Conservation (phyloP, 1,140 invertebrate genomes). For the Cylas formicarius region DNA sequence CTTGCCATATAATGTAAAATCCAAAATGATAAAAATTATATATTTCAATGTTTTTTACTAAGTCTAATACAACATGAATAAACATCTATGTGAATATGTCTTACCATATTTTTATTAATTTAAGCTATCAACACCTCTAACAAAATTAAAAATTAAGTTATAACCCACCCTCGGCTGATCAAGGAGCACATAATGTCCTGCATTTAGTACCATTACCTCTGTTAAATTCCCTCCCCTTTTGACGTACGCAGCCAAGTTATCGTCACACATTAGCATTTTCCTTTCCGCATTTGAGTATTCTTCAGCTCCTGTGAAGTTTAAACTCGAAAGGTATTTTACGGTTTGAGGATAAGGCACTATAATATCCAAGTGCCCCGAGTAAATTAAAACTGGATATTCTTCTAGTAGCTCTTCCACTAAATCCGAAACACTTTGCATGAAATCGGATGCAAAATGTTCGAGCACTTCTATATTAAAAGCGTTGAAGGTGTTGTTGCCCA, state of each 20-base stretch:
- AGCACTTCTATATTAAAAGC: conserved; percentile 48
- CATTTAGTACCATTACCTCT: conserved; percentile 64
- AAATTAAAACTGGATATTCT: conserved; percentile 61
- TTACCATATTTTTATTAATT: too few species aligned
- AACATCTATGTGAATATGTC: too few species aligned
- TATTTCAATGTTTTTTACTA: too few species aligned
- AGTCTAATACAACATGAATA: too few species aligned
- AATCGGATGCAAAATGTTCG: conserved; percentile 61
- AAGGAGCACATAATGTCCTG: conserved; percentile 70
- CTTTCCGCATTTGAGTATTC: conserved; percentile 55
- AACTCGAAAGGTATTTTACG: conserved; percentile 56
- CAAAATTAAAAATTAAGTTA: conserved; percentile 68
- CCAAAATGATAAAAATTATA: too few species aligned
- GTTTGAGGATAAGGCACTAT: conserved; percentile 74
- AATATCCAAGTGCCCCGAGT: conserved; percentile 78
- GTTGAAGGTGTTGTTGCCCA: conserved; percentile 47
- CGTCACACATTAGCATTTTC: conserved; percentile 55
- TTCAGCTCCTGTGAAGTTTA: conserved; percentile 55
- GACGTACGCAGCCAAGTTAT: conserved; percentile 64
- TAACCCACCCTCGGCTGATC: conserved; percentile 69
- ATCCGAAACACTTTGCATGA: conserved; percentile 72
- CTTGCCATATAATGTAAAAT: too few species aligned
- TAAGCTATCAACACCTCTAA: too few species aligned
- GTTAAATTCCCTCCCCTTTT: conserved; percentile 62
- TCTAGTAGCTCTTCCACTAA: conserved; percentile 62